These are phyloP conservation scores for Mechanitis mazaeus DNA, from an alignment of 2,888 invertebrate species.

Conservation along the genomic window DNA sequence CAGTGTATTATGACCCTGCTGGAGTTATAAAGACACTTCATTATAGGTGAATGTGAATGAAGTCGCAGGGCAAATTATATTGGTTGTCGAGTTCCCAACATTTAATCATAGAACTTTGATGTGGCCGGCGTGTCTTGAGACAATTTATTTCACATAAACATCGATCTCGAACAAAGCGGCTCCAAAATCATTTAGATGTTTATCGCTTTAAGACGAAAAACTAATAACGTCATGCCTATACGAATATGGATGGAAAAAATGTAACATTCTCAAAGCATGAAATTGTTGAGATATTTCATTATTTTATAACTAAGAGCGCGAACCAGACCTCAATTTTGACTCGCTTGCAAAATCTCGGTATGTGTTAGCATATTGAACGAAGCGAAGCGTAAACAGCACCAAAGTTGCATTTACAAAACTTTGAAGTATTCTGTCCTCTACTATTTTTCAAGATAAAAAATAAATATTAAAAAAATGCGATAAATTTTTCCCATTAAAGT, in stretches of 20 bases:
- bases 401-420: too few relatives aligned
- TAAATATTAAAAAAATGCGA: too few relatives aligned
- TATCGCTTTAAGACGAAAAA: conserved; percentile 68
- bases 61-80: conserved; percentile 19
- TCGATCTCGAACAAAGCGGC: conserved; percentile 53
- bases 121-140: conserved; percentile 37
- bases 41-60: conserved; percentile 11
- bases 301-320: too few relatives aligned
- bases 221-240: conserved; percentile 58
- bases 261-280: conserved; percentile 28
- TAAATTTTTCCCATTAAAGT: too few relatives aligned
- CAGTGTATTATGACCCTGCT: conserved; percentile 16
- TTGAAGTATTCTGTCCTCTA: too few relatives aligned
- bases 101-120: conserved; percentile 20
- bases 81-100: conserved; percentile 14
- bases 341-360: too few relatives aligned
- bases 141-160: conserved; percentile 68
- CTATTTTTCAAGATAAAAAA: too few relatives aligned
- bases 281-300: conserved; percentile 24
- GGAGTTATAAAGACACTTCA: conserved; percentile 10
- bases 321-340: too few relatives aligned
- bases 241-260: conserved; percentile 30
- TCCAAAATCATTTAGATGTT: conserved; percentile 68
- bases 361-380: too few relatives aligned
- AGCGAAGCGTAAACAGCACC: too few relatives aligned